Evolutionary conservation across 2,888 invertebrate genomes (phyloP).

Genomic region (Pterostichus niger): DNA sequence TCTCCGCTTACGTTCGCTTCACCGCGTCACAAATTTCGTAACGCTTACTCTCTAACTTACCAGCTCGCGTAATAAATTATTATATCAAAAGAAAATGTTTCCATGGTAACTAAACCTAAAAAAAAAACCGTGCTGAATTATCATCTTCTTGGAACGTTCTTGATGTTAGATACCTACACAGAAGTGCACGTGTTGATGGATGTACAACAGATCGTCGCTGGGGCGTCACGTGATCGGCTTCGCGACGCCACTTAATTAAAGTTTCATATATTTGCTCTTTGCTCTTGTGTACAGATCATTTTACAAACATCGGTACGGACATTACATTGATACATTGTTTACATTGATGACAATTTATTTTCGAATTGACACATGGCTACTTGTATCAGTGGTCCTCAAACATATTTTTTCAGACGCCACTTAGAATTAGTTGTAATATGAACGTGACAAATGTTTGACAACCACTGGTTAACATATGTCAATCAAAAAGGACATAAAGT

Average conservation of each 20-base stretch:
- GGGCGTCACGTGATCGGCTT: slow-evolving; percentile 48
- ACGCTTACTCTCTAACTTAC: no score
- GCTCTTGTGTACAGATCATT: slow-evolving; percentile 36
- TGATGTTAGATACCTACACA: no score
- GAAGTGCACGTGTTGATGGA: not conserved
- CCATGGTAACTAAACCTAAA: no score
- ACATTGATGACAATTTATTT: slow-evolving; percentile 50
- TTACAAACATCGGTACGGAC: slow-evolving; percentile 38
- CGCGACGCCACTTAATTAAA: slow-evolving; percentile 59
- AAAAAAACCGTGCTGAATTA: no score
- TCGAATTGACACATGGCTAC: slow-evolving; percentile 40
- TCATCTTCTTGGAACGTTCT: no score
- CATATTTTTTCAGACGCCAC: no score
- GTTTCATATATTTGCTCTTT: slow-evolving; percentile 55
- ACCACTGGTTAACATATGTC: slow-evolving; percentile 20
- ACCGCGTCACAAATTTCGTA: no score
- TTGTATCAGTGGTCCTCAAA: slow-evolving; percentile 10
- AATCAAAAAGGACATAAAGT: slow-evolving; percentile 3
- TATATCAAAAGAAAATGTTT: no score
- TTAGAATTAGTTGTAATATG: not conserved
- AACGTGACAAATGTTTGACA: slow-evolving; percentile 5
- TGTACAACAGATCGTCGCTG: slow-evolving; percentile 37
- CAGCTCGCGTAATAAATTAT: no score
- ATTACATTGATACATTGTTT: slow-evolving; percentile 56
- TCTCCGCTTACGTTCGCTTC: no score